Percentiles rank a stretch among this genome's conserved stretches.
phyloP scores from a whole-genome alignment of 2,113 vertebrate species.

The Castor canadensis region DNA sequence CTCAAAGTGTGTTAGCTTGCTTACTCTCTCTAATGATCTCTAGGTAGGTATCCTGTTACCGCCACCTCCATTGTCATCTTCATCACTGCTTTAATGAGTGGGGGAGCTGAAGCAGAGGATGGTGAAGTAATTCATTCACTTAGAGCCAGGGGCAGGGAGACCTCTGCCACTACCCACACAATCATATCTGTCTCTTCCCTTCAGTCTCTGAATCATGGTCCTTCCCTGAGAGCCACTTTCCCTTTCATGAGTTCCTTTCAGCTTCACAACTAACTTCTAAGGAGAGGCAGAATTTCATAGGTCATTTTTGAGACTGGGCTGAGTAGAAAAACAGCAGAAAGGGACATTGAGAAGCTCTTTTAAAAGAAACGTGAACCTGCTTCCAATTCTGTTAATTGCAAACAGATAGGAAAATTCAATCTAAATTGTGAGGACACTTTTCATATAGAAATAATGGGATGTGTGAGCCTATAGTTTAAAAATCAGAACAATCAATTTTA shows the following conservation, averaged over 20 bases:
- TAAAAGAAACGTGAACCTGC: neutral
- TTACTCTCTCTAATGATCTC: neutral
- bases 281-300: neutral
- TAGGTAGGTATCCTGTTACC: too few species aligned
- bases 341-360: neutral
- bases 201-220: neutral
- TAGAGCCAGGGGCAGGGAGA: neutral
- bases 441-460: neutral
- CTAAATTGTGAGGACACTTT: neutral
- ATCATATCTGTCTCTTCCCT: neutral
- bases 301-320: neutral
- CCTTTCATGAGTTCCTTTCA: neutral
- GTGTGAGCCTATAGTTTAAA: neutral
- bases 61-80: fast-evolving
- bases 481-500: neutral
- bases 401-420: neutral
- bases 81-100: neutral
- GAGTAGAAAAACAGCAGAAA: neutral
- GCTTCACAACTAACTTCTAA: neutral
- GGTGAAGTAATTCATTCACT: neutral
- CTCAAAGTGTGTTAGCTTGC: too few species aligned
- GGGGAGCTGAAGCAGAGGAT: neutral
- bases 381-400: neutral
- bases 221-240: neutral
- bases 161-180: neutral